A percentile compares a stretch with the other conserved stretches of the same genome.
Evolutionary conservation across 2,797 vertebrate species (phyloP).

Genomic region (Chaetodon trifasciatus): DNA sequence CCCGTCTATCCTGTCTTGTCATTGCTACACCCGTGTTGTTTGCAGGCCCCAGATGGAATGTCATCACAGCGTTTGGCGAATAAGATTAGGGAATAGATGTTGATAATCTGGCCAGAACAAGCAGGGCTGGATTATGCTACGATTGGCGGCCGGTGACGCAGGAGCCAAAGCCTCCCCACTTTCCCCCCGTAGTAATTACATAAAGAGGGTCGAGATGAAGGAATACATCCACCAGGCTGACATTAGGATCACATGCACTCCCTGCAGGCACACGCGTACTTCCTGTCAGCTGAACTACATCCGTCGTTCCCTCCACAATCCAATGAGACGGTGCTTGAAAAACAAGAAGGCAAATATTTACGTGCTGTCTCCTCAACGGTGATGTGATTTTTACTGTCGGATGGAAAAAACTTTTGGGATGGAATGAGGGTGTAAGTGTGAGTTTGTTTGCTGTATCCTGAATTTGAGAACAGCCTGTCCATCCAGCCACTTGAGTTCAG

Average conservation of each 20-base stretch:
- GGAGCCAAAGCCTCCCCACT: constrained; percentile 61
- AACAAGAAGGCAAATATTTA: background rate
- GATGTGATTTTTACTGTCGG: background rate
- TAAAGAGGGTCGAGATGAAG: constrained; percentile 72
- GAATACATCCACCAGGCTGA: constrained; percentile 51
- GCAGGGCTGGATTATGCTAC: constrained; percentile 75
- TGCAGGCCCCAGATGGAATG: constrained; percentile 75
- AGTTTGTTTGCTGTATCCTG: constrained; percentile 27
- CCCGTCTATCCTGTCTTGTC: constrained; percentile 61
- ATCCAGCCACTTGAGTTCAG: background rate
- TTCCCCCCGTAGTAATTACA: constrained; percentile 66
- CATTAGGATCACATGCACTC: constrained; percentile 49
- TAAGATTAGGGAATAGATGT: constrained; percentile 79
- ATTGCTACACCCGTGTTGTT: constrained; percentile 31
- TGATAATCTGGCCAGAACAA: constrained; percentile 81
- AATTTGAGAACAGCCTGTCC: constrained; percentile 24
- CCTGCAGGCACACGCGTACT: constrained; percentile 13
- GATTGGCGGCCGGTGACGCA: constrained; percentile 66
- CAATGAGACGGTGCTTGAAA: constrained; percentile 2
- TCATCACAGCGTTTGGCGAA: constrained; percentile 58
- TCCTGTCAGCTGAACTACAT: constrained; percentile 15
- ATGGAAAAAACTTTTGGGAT: constrained; percentile 14
- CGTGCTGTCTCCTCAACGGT: background rate
- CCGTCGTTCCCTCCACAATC: constrained; percentile 19
- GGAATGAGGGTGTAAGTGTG: constrained; percentile 18